A percentile compares a stretch with the other conserved stretches of the same genome.
Conservation (phyloP, 2,888 invertebrate species). For the Parnassius smintheus region DNA sequence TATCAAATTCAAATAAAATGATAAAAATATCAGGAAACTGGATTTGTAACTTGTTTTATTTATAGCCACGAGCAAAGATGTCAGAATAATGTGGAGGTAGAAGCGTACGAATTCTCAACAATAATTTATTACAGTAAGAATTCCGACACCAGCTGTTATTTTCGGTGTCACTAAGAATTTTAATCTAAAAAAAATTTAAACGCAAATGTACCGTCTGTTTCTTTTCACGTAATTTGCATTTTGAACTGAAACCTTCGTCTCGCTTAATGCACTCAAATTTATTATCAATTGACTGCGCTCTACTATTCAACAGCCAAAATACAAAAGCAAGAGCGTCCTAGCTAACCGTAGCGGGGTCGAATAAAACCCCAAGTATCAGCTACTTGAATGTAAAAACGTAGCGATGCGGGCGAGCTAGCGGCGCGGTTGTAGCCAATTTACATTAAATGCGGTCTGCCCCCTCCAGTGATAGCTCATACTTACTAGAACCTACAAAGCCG, state of each 20-base stretch:
- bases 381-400: slow-evolving; percentile 74
- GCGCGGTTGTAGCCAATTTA: slow-evolving; percentile 67
- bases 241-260: slow-evolving; percentile 29
- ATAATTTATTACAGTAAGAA: slow-evolving; percentile 31
- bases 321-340: slow-evolving; percentile 63
- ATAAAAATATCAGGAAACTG: slow-evolving; percentile 29
- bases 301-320: slow-evolving; percentile 61
- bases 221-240: slow-evolving; percentile 26
- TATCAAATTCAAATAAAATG: slow-evolving; percentile 28
- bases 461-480: slow-evolving; percentile 69
- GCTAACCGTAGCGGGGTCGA: slow-evolving; percentile 58
- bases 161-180: slow-evolving; percentile 25
- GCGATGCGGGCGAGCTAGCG: slow-evolving; percentile 53
- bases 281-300: slow-evolving; percentile 62
- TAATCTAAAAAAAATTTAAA: slow-evolving; percentile 12
- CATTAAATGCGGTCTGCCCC: slow-evolving; percentile 74
- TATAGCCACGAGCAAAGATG: slow-evolving; percentile 31
- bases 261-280: slow-evolving; percentile 47
- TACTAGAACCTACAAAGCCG: slow-evolving; percentile 42
- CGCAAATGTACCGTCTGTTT: slow-evolving; percentile 25
- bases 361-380: slow-evolving; percentile 71
- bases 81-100: slow-evolving; percentile 16
- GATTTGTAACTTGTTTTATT: slow-evolving; percentile 33
- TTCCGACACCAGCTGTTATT: slow-evolving; percentile 28
- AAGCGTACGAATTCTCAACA: slow-evolving; percentile 29